Base-by-base conservation (phyloP, 2,113 vertebrate genomes). In the Anthoscopus minutus region DNA sequence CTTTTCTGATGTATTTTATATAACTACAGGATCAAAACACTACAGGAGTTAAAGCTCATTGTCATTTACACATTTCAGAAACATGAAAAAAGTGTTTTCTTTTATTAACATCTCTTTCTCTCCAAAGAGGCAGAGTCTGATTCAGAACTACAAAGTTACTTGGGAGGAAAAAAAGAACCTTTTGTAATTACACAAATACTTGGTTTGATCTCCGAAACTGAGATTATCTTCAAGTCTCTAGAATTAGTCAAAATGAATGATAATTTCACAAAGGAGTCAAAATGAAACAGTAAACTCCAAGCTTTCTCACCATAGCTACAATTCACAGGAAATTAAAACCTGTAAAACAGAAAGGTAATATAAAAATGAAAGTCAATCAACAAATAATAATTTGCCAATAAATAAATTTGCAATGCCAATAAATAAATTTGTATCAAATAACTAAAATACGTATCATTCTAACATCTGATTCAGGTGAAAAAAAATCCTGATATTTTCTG, bases 391-490 rank as follows among this genome's bases (percentile, higher is more conserved):
- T 66, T 89, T 81, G 35, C 57, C 13, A n/a, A n/a, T n/a, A n/a
- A n/a, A n/a, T n/a, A n/a, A n/a, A n/a, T n/a, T n/a, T 81, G 3
- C 5, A 73, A 61, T 2, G 1, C 5, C 1, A 2, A 56, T 25
- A 84, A 81, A 73, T 44, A 77, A 38, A 17, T 70, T 70, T 12
- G 4, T 35, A 22, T 15, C 3, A 51, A 67, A 81, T 30, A 80
- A 69, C 10, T 28, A 45, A 89, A 48, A 45, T 30, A 33, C 22
- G 30, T 76, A 18, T 35, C 47, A 38, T 42, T 79, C 4, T 15
- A 42, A 45, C 9, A 66, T 72, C 28, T n/a, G 22, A 24, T 66
- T 78, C 7, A 33, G 3, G 22, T 11, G 4, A 45, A 40, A 72
- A 82, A 14, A 1, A 10, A 15, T 70, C 65, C 9, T 21, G 71